Conservation (phyloP, 2,113 vertebrate species). For the Burhinus bistriatus region DNA sequence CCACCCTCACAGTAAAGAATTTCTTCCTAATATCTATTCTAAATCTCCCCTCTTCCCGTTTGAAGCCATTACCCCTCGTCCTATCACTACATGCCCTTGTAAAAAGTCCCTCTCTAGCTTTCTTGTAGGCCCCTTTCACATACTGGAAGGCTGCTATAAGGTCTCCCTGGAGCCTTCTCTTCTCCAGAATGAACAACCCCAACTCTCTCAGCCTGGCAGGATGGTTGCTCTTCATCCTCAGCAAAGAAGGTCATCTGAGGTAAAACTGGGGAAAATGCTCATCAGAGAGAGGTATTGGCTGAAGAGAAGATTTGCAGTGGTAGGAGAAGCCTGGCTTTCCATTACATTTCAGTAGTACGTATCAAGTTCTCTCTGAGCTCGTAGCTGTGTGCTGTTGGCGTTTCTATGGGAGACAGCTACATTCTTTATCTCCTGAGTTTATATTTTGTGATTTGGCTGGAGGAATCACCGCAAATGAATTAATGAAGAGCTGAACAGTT, state of each 20-base stretch:
- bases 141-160: no score
- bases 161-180: no score
- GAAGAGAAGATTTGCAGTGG: neutral
- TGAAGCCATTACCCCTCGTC: no score
- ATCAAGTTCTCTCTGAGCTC: neutral
- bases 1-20: no score
- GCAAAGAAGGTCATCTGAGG: neutral
- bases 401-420: neutral
- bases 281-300: neutral
- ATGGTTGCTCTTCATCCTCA: neutral
- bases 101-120: no score
- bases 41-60: no score
- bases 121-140: no score
- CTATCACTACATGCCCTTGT: no score
- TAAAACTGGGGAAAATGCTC: neutral
- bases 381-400: neutral
- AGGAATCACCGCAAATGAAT: neutral
- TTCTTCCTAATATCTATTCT: no score
- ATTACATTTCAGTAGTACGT: neutral
- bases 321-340: neutral
- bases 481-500: neutral
- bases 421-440: neutral
- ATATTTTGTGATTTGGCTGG: neutral
- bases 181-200: no score
- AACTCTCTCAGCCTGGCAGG: no score